Percentiles rank a stretch among this genome's conserved stretches.
Conservation (phyloP, 2,797 vertebrate species). For the Galago senegalensis region DNA sequence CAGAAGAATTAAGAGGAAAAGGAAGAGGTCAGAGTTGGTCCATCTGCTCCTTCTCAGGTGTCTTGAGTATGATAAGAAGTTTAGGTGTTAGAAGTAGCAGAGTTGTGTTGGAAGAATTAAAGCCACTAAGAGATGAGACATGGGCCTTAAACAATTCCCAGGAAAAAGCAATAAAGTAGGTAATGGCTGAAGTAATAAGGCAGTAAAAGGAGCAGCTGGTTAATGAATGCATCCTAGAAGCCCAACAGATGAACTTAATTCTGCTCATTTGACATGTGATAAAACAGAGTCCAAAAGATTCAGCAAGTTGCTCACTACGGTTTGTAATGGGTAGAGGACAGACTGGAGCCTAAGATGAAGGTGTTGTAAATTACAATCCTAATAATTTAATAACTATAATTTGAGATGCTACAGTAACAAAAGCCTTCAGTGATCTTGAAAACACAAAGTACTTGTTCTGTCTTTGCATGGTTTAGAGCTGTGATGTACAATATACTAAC, state of each 20-base stretch:
- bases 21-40: background rate
- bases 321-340: background rate
- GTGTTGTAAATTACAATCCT: background rate
- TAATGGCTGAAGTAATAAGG: background rate
- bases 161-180: background rate
- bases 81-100: background rate
- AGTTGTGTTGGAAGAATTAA: background rate
- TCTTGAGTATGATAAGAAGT: slow-evolving; percentile 23
- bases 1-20: slow-evolving; percentile 21
- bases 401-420: slow-evolving; percentile 48
- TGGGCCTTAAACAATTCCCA: background rate
- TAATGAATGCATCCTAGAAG: background rate
- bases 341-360: slow-evolving; percentile 22
- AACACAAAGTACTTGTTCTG: slow-evolving; percentile 21
- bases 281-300: slow-evolving; percentile 41
- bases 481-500: background rate
- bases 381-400: slow-evolving; percentile 23
- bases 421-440: slow-evolving; percentile 44
- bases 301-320: background rate
- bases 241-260: background rate
- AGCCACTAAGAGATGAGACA: background rate
- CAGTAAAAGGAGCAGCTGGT: background rate
- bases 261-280: slow-evolving; percentile 43
- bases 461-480: background rate
- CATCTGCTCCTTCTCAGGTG: background rate